These are phyloP conservation scores for Trichechus manatus DNA, from an alignment of 2,113 vertebrate species.

Conservation along the genomic window DNA sequence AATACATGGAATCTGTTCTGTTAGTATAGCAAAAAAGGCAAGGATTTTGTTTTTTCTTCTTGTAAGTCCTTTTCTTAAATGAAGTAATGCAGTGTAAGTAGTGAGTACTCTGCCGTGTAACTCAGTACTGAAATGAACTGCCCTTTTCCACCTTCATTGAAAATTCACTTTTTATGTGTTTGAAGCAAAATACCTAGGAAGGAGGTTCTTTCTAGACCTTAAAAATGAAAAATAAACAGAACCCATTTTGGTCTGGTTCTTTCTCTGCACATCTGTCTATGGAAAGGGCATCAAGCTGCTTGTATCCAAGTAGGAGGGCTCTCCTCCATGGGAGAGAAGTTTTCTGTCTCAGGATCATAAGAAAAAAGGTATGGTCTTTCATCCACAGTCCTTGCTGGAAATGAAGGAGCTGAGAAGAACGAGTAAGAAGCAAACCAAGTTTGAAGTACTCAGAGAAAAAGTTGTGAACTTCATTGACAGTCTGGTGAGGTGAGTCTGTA, in stretches of 20 bases:
- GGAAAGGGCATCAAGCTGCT: background rate
- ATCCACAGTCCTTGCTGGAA: conserved; percentile 93
- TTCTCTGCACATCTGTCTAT: background rate
- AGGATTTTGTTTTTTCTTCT: background rate
- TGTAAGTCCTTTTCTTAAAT: conserved; percentile 6
- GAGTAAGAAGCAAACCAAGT: conserved; percentile 93
- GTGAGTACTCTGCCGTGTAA: background rate
- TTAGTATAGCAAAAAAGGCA: background rate
- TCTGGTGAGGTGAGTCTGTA: conserved; percentile 92
- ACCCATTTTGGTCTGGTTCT: background rate
- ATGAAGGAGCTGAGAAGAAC: conserved; percentile 93
- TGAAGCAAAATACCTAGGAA: conserved; percentile 1
- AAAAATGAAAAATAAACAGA: conserved; percentile 29
- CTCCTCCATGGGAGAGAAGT: background rate
- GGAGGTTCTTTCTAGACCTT: conserved; percentile 26
- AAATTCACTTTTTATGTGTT: conserved; percentile 15
- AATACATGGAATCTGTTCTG: background rate
- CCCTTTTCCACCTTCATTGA: conserved; percentile 1
- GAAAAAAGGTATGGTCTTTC: conserved; percentile 69
- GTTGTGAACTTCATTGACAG: conserved; percentile 92
- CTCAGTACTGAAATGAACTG: background rate
- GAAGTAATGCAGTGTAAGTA: background rate
- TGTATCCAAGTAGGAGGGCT: conserved; percentile 48
- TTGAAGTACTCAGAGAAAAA: conserved; percentile 93
- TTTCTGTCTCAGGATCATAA: conserved; percentile 67